Evolutionary conservation across 1,140 invertebrate genomes (phyloP).

Genomic region (Tribolium madens): DNA sequence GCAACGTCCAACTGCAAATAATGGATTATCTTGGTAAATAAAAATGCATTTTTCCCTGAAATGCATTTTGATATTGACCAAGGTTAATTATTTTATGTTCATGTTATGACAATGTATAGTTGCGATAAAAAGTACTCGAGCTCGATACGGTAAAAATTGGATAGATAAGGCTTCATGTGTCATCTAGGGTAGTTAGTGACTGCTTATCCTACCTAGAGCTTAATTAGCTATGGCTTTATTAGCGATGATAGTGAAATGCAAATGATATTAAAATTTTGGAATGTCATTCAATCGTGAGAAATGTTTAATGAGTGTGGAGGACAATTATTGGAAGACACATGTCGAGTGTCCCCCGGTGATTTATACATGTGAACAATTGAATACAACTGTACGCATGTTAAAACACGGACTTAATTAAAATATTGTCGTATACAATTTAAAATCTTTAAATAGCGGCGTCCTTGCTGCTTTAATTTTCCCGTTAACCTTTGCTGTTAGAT

Average conservation of each 20-base stretch:
- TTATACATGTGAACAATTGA: neutral
- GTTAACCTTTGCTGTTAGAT: neutral
- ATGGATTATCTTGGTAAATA: neutral
- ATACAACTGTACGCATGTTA: neutral
- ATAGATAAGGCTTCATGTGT: neutral
- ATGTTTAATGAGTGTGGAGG: no score
- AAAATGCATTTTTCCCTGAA: no score
- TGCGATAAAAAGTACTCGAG: neutral
- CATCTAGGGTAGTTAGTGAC: neutral
- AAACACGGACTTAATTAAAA: neutral
- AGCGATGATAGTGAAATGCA: no score
- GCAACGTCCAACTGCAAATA: conserved; percentile 72
- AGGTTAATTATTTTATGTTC: no score
- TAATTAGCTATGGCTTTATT: no score
- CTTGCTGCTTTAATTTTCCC: conserved; percentile 3
- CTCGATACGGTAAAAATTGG: neutral
- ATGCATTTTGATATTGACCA: no score
- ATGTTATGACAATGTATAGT: neutral
- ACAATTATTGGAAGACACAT: neutral
- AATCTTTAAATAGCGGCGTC: neutral
- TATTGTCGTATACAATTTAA: neutral
- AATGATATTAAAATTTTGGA: no score
- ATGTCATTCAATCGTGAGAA: no score
- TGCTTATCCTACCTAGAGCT: no score
- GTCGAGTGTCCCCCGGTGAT: neutral